Evolutionary conservation across 2,888 invertebrate genomes (phyloP).

Genomic region (Asteroscopus sphinx): DNA sequence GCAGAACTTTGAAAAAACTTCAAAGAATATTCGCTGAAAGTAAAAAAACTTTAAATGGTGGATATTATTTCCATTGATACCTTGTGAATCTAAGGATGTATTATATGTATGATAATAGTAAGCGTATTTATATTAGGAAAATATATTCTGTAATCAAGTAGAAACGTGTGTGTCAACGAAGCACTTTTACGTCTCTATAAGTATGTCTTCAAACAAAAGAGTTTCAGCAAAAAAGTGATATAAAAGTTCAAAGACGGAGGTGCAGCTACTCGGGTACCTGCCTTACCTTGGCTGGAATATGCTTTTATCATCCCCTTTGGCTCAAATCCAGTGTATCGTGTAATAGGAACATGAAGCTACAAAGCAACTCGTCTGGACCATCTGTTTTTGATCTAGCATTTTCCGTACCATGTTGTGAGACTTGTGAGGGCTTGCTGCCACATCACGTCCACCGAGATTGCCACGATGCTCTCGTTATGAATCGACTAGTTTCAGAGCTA

Average conservation of each 20-base stretch:
- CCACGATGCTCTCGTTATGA: constrained; percentile 32
- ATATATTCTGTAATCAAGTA: neutral
- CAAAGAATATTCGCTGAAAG: constrained; percentile 5
- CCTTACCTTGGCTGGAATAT: constrained; percentile 21
- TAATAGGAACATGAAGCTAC: constrained; percentile 45
- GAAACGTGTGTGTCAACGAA: constrained; percentile 12
- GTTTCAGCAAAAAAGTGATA: constrained; percentile 3
- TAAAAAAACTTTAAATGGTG: constrained; percentile 15
- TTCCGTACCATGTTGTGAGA: constrained; percentile 17
- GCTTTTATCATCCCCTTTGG: constrained; percentile 33
- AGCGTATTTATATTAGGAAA: neutral
- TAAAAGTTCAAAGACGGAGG: constrained; percentile 16
- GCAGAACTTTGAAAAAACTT: constrained; percentile 6
- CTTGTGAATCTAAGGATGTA: too few species aligned
- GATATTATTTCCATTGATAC: neutral
- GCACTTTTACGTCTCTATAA: neutral
- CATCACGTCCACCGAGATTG: constrained; percentile 53
- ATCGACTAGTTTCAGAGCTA: constrained; percentile 19
- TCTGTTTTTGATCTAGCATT: constrained; percentile 40
- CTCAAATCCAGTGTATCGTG: constrained; percentile 49
- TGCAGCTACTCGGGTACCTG: too few species aligned
- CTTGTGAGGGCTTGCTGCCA: constrained; percentile 25
- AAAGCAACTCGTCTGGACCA: constrained; percentile 42
- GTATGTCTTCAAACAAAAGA: constrained; percentile 11
- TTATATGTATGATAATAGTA: too few species aligned